These are phyloP conservation scores for Ascaphus truei DNA, from an alignment of 2,113 vertebrate species.

Conservation along the genomic window DNA sequence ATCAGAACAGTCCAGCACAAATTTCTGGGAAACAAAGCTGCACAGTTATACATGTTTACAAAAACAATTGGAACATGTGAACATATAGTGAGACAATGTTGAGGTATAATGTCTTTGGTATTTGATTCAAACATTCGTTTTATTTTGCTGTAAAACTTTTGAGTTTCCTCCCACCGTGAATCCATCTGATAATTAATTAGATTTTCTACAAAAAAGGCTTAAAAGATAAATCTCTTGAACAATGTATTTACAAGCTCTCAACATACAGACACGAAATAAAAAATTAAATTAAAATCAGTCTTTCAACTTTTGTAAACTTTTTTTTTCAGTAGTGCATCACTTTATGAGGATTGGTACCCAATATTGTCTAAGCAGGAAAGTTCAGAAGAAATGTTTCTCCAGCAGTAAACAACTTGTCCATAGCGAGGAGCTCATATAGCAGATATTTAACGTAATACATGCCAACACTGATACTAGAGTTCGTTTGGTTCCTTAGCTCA, in stretches of 20 bases:
- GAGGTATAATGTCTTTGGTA: background rate
- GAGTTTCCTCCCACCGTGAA: slow-evolving; percentile 58
- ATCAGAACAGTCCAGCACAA: background rate
- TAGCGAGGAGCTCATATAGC: slow-evolving; percentile 1
- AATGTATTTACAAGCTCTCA: slow-evolving; percentile 72
- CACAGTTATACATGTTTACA: slow-evolving; percentile 49
- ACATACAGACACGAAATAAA: slow-evolving; percentile 57
- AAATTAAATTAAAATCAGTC: slow-evolving; percentile 68
- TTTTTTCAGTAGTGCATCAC: slow-evolving; percentile 64
- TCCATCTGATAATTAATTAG: slow-evolving; percentile 56
- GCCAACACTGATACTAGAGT: background rate
- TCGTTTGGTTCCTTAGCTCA: background rate
- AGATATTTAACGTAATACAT: background rate
- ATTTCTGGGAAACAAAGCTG: background rate
- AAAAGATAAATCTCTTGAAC: slow-evolving; percentile 76
- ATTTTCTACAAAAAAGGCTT: slow-evolving; percentile 70
- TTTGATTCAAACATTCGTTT: slow-evolving; percentile 22
- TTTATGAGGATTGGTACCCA: slow-evolving; percentile 43
- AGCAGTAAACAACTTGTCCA: background rate
- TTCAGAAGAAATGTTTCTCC: background rate
- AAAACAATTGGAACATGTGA: slow-evolving; percentile 57
- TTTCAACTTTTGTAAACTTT: slow-evolving; percentile 65
- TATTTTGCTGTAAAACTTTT: slow-evolving; percentile 55
- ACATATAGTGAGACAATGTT: background rate
- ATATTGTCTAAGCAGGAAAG: background rate